Conservation (phyloP, 2,113 vertebrate genomes). For the Diphyllodes magnificus region DNA sequence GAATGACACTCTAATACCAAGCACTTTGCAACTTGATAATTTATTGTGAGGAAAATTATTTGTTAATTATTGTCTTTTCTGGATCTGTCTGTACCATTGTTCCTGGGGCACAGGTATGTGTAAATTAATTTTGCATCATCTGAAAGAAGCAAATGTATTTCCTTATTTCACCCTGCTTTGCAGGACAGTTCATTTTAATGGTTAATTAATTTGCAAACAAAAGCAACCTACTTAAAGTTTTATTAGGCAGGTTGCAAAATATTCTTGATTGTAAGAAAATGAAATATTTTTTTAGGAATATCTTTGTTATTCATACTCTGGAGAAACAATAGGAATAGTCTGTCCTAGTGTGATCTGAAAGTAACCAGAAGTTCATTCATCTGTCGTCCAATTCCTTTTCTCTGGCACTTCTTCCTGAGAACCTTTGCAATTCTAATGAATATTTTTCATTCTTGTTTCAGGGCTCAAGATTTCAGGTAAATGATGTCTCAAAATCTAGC, state of each 20-base stretch:
- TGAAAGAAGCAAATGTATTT: background rate
- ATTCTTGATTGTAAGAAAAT: background rate
- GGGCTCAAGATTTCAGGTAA: background rate
- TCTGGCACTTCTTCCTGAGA: background rate
- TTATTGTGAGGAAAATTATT: background rate
- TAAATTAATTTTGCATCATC: background rate
- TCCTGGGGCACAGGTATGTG: background rate
- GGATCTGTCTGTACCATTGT: background rate
- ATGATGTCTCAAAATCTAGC: background rate
- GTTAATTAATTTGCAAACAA: background rate
- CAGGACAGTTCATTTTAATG: background rate
- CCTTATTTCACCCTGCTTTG: background rate
- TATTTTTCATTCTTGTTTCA: background rate
- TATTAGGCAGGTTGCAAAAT: background rate
- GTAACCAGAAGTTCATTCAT: background rate
- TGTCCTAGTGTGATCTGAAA: background rate
- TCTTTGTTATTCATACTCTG: background rate
- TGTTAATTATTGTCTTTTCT: conserved; percentile 7
- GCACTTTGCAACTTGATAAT: background rate
- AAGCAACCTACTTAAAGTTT: background rate
- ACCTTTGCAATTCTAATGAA: background rate
- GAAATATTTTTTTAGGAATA: background rate
- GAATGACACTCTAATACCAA: background rate
- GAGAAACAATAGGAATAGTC: background rate
- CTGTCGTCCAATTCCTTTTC: background rate